phyloP scores from a whole-genome alignment of 2,797 vertebrate genomes.

The Cyclura pinguis region DNA sequence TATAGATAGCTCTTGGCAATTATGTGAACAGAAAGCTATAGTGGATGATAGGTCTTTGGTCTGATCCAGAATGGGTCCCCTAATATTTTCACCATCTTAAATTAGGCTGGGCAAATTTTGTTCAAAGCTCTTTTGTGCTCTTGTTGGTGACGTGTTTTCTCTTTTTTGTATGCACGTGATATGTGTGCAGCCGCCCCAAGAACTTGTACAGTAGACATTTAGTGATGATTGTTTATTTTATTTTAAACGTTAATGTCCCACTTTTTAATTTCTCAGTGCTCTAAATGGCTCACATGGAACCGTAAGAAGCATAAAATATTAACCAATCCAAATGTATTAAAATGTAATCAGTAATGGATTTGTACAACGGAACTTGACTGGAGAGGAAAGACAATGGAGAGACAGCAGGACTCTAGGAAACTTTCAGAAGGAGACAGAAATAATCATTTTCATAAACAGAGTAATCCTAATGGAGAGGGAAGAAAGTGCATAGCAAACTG shows the following conservation, averaged over 20 bases:
- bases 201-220: background rate
- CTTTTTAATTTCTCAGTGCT: background rate
- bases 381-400: background rate
- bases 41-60: background rate
- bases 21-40: background rate
- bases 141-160: background rate
- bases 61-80: background rate
- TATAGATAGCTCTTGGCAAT: background rate
- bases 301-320: background rate
- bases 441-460: background rate
- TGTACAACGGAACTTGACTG: background rate
- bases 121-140: background rate
- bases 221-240: background rate
- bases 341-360: background rate
- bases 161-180: background rate
- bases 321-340: background rate
- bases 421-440: background rate
- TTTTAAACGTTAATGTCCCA: background rate
- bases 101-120: background rate
- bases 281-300: background rate
- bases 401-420: background rate
- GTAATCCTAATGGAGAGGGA: background rate
- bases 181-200: background rate
- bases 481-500: background rate
- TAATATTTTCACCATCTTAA: background rate